phyloP scores from a whole-genome alignment of 2,113 vertebrate genomes.

The Odontophorus gujanensis region DNA sequence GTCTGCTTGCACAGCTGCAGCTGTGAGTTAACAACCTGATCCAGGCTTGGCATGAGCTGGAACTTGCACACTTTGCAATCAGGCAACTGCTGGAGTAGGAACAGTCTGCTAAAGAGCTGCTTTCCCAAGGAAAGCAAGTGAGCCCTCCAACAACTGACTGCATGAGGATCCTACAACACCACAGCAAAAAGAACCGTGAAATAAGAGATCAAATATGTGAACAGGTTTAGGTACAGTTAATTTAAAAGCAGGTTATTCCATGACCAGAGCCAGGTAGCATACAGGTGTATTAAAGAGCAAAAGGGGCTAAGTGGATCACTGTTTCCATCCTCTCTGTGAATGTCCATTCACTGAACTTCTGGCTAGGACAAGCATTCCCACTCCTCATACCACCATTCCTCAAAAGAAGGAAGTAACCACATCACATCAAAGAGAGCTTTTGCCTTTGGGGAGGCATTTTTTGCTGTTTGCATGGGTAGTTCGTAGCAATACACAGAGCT shows the following conservation, averaged over 20 bases:
- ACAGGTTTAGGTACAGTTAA: not conserved
- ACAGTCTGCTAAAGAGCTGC: not conserved
- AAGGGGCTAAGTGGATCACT: not conserved
- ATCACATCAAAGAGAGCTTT: not conserved
- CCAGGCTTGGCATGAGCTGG: not conserved
- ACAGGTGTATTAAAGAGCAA: not conserved
- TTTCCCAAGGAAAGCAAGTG: accelerated
- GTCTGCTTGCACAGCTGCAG: slow-evolving; percentile 61
- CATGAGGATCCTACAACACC: not conserved
- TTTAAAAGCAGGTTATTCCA: not conserved
- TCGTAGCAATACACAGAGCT: not conserved
- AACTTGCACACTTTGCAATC: not conserved
- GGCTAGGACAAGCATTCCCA: not conserved
- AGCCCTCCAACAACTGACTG: not conserved
- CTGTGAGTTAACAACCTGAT: not conserved
- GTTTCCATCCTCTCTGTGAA: not conserved
- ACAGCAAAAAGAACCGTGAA: not conserved
- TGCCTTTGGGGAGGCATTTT: not conserved
- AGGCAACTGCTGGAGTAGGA: not conserved
- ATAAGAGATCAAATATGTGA: not conserved
- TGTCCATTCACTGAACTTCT: not conserved
- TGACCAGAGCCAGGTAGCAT: not conserved
- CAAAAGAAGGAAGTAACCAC: not conserved
- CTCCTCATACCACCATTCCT: not conserved
- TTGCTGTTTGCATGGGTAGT: not conserved